Evolutionary conservation across 2,113 vertebrate genomes (phyloP).

Genomic region (Trogon melanurus): DNA sequence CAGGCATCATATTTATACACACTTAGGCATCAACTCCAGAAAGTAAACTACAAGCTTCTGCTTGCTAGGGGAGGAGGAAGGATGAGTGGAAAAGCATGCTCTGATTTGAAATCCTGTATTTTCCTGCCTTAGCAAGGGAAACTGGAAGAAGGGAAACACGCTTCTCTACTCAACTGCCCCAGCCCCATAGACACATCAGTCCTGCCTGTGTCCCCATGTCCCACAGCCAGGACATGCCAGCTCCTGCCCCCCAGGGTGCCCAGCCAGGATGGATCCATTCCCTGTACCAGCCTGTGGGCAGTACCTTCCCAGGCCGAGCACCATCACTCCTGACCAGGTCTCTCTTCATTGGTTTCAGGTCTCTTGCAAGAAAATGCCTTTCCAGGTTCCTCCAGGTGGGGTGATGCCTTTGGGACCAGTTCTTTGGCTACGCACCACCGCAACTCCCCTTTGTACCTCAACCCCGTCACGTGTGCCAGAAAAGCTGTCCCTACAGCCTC

Average conservation of each 20-base stretch:
- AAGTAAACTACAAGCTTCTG: conserved; percentile 1
- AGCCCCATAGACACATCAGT: neutral
- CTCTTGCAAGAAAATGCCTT: neutral
- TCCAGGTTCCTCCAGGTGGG: neutral
- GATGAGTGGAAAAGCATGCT: neutral
- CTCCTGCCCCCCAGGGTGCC: neutral
- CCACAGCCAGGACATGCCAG: neutral
- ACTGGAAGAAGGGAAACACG: neutral
- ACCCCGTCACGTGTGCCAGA: rapidly evolving
- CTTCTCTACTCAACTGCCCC: neutral
- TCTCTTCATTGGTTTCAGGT: neutral
- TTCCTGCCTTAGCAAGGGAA: neutral
- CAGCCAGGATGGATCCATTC: neutral
- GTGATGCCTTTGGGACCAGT: neutral
- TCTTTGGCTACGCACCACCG: neutral
- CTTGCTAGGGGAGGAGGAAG: neutral
- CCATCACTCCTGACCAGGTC: neutral
- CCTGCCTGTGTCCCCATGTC: rapidly evolving
- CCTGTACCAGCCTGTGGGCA: neutral
- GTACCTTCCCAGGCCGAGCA: neutral
- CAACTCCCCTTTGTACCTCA: neutral
- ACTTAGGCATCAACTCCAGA: neutral
- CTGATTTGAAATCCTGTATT: neutral
- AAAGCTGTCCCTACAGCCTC: conserved; percentile 2
- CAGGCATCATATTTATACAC: neutral